Percentiles rank a stretch among this genome's conserved stretches.
Evolutionary conservation across 2,113 vertebrate genomes (phyloP).

Genomic region (Hyperoodon ampullatus): DNA sequence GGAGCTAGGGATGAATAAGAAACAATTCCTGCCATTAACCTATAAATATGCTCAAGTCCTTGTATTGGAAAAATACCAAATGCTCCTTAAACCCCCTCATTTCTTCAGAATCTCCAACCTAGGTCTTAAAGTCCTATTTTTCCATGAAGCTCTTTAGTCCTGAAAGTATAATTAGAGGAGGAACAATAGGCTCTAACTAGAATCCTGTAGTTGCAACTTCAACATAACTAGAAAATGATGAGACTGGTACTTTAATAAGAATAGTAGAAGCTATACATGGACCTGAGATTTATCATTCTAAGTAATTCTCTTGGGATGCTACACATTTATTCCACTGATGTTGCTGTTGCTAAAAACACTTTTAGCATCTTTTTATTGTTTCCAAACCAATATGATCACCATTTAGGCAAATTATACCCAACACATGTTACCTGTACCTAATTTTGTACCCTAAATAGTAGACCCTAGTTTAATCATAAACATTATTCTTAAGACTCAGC

Average conservation of each 20-base stretch:
- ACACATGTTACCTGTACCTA: not conserved
- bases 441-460: not conserved
- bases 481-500: not conserved
- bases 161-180: not conserved
- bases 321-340: not conserved
- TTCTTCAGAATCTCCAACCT: not conserved
- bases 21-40: not conserved
- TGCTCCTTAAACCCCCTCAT: not conserved
- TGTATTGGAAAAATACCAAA: not conserved
- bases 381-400: not conserved
- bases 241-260: not conserved
- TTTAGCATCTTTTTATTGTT: not conserved
- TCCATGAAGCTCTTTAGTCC: not conserved
- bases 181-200: not conserved
- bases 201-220: not conserved
- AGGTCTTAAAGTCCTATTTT: not conserved
- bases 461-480: not conserved
- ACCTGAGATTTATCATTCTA: not conserved
- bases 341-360: not conserved
- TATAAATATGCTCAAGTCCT: not conserved
- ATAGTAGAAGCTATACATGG: not conserved
- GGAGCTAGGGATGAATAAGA: not conserved
- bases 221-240: not conserved
- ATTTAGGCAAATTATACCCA: constrained; percentile 3
- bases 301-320: not conserved